Conservation (phyloP, 2,113 vertebrate genomes). For the Takifugu bimaculatus region DNA sequence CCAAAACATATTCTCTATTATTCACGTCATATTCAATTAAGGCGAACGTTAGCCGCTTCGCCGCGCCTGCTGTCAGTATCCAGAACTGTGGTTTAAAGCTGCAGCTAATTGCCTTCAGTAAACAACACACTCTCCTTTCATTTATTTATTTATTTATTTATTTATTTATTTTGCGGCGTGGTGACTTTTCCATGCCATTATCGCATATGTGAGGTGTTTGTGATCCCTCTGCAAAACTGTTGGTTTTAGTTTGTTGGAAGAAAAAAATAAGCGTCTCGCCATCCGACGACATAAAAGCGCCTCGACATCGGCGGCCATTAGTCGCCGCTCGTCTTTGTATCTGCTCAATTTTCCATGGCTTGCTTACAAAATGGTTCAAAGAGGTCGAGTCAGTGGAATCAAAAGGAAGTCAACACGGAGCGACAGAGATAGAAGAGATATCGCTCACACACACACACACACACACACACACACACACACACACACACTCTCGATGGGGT, state of each 20-base stretch:
- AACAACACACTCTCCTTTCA: too few species aligned
- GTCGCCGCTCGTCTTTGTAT: conserved; percentile 13
- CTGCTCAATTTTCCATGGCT: conserved; percentile 15
- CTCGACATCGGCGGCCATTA: conserved; percentile 8
- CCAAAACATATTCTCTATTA: conserved; percentile 18
- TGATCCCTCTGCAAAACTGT: background rate
- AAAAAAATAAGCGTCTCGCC: background rate
- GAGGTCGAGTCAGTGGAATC: conserved; percentile 32
- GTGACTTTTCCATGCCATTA: background rate
- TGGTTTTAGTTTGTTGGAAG: conserved; percentile 1
- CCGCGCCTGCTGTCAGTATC: conserved; percentile 33
- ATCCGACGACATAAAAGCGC: conserved; percentile 11
- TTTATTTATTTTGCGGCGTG: too few species aligned
- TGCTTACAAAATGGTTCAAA: conserved; percentile 38
- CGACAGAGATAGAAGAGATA: conserved; percentile 44
- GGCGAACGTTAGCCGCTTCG: conserved; percentile 16
- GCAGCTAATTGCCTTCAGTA: background rate
- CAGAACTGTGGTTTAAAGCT: background rate
- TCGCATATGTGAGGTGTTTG: background rate
- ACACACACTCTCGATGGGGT: conserved; percentile 3
- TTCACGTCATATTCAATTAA: conserved; percentile 47
- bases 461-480: conserved; percentile 16
- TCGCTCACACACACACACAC: conserved; percentile 26
- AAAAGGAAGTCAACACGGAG: conserved; percentile 29
- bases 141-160: too few species aligned